Percentiles rank a stretch among this genome's conserved stretches.
These are phyloP conservation scores for Otolemur garnettii DNA, from an alignment of 2,113 vertebrate species.

Conservation along the genomic window DNA sequence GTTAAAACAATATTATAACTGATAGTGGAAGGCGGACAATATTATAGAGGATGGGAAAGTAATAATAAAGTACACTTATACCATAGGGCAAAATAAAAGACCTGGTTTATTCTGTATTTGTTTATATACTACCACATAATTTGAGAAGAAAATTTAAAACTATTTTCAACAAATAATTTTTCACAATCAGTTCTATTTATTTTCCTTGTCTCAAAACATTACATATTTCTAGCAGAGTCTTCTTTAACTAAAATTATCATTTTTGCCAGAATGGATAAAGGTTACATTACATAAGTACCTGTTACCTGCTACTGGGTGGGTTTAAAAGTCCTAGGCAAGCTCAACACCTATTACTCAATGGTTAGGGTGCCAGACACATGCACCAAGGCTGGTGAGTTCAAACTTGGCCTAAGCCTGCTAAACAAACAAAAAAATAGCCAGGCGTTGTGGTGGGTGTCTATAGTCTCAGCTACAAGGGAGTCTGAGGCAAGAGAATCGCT, in stretches of 20 bases:
- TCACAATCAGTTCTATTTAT: constrained; percentile 12
- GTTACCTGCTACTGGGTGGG: neutral
- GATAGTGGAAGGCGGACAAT: neutral
- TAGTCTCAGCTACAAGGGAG: too few species aligned
- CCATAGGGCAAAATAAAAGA: neutral
- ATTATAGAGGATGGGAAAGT: neutral
- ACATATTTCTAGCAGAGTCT: neutral
- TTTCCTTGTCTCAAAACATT: constrained; percentile 40
- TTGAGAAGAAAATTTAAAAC: constrained; percentile 33
- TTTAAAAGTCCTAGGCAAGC: accelerated
- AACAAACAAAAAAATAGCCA: too few species aligned
- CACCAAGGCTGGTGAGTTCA: too few species aligned
- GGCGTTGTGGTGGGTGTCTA: too few species aligned
- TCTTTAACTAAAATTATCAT: neutral
- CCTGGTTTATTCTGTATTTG: neutral
- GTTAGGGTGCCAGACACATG: too few species aligned
- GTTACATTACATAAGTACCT: neutral
- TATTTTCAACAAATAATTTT: constrained; percentile 40
- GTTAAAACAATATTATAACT: constrained; percentile 26
- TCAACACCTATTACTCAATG: too few species aligned
- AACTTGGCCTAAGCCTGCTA: too few species aligned
- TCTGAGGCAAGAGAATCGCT: too few species aligned
- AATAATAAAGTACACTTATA: neutral
- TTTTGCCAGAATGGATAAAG: constrained; percentile 23
- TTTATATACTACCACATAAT: neutral